Conservation (phyloP, 1,140 invertebrate species). For the Druon quercuslanigerum region DNA sequence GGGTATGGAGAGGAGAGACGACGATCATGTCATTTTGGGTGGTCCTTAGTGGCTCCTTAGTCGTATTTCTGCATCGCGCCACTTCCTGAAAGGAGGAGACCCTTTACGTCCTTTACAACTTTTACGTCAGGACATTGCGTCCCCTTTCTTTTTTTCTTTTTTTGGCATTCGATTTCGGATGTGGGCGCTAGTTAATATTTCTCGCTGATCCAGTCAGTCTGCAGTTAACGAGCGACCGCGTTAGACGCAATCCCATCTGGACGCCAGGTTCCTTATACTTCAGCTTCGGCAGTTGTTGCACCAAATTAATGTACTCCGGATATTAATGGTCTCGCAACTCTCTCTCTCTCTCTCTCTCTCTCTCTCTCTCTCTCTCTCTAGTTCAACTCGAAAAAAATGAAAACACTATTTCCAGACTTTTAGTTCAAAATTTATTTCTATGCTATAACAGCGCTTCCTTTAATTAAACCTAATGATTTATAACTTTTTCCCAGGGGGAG, state of each 20-base stretch:
- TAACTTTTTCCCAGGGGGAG: too few species aligned
- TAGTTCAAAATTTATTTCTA: neutral
- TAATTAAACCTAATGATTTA: too few species aligned
- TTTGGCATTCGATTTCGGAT: constrained; percentile 19
- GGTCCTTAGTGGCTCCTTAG: constrained; percentile 20
- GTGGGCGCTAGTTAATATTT: neutral
- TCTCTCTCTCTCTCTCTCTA: constrained; percentile 54
- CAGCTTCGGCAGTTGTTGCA: constrained; percentile 51
- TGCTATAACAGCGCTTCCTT: neutral
- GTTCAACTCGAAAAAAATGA: constrained; percentile 38
- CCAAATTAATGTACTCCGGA: constrained; percentile 71
- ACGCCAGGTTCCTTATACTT: constrained; percentile 52
- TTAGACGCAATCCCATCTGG: constrained; percentile 57
- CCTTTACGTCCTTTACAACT: neutral
- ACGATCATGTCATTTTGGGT: constrained; percentile 23
- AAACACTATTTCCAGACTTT: constrained; percentile 41
- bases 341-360: too few species aligned
- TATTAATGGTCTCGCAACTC: constrained; percentile 69
- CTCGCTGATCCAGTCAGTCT: constrained; percentile 47
- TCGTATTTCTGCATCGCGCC: constrained; percentile 21
- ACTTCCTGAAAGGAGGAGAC: neutral
- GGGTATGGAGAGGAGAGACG: neutral
- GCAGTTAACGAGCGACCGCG: constrained; percentile 57
- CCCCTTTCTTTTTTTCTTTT: neutral
- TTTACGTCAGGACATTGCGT: constrained; percentile 21